phyloP scores from a whole-genome alignment of 2,888 invertebrate species.

The Eupithecia abbreviata region DNA sequence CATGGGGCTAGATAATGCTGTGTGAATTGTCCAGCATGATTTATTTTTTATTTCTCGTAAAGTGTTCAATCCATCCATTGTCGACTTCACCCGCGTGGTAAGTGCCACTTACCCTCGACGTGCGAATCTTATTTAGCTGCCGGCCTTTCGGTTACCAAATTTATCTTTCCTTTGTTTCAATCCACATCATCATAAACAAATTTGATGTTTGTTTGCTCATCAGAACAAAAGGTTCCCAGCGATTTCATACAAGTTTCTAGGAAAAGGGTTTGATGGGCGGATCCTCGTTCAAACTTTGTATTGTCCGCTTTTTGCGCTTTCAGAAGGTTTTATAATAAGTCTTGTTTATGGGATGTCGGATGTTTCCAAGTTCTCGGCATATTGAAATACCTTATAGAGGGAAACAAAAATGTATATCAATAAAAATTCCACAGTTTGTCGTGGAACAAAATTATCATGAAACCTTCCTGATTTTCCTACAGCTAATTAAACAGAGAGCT shows the following conservation, averaged over 20 bases:
- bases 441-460: neutral
- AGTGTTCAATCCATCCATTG: slow-evolving; percentile 9
- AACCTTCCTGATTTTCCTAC: neutral
- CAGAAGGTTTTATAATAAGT: slow-evolving; percentile 24
- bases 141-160: slow-evolving; percentile 30
- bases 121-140: slow-evolving; percentile 18
- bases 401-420: neutral
- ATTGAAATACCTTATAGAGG: neutral
- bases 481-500: neutral
- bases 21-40: too few species aligned
- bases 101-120: slow-evolving; percentile 11
- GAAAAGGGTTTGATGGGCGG: slow-evolving; percentile 39
- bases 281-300: slow-evolving; percentile 41
- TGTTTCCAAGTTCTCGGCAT: neutral
- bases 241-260: slow-evolving; percentile 35
- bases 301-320: slow-evolving; percentile 38
- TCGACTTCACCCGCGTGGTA: neutral
- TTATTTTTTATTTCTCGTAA: too few species aligned
- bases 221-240: slow-evolving; percentile 38
- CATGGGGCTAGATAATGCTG: too few species aligned
- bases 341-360: slow-evolving; percentile 11
- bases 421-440: neutral
- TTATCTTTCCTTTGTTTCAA: slow-evolving; percentile 43
- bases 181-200: slow-evolving; percentile 48
- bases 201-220: slow-evolving; percentile 45